Base-by-base conservation (phyloP, 2,888 invertebrate species). In the Endomychus coccineus region DNA sequence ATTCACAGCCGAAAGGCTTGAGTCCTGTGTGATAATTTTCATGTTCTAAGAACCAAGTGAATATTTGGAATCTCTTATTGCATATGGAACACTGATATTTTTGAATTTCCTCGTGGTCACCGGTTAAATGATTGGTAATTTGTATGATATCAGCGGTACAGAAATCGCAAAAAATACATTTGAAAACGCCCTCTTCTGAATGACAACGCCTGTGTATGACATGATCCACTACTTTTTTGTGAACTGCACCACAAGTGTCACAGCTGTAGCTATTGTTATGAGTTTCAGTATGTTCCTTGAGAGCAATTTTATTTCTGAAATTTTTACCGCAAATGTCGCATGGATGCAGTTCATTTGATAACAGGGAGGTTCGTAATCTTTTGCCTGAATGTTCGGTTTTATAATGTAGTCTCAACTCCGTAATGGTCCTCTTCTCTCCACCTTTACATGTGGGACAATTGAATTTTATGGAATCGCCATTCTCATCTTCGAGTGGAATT, bases 21-120 rank as follows among this genome's bases (percentile, higher is more conserved):
- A 68, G 63, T 36, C 71, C 71, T 10, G 69, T 71, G 58, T 74
- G 74, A 17, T 70, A 73, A 52, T 75, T 75, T 48, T 71, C 71
- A 59, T 76, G 76, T 34, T 74, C 74, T 49, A 70, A 65, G 40
- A 71, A 72, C 63, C 73, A 73, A 16, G 70, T 68, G 34, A 67
- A 61, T 44, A 72, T 69, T 59, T 70, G 70, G 43, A 74, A 74
- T 10, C 71, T 71, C 52, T 73, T 72, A 46, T 70, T 69, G 52
- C 74, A 74, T 5, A 68, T 63, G 33, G 68, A 67, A 51, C 74
- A 74, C 49, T 68, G 69, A 52, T 72, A 74, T 43, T 71, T 71
- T n/a, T 49, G 40, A 5, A 31, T 38, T 15, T 61, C 56, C n/a
- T 58, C 54, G 44, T 63, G 62, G 10, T 54, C 50, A 3, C 34